These are phyloP conservation scores for Oophaga pumilio DNA, from an alignment of 2,113 vertebrate genomes.

Conservation along the genomic window DNA sequence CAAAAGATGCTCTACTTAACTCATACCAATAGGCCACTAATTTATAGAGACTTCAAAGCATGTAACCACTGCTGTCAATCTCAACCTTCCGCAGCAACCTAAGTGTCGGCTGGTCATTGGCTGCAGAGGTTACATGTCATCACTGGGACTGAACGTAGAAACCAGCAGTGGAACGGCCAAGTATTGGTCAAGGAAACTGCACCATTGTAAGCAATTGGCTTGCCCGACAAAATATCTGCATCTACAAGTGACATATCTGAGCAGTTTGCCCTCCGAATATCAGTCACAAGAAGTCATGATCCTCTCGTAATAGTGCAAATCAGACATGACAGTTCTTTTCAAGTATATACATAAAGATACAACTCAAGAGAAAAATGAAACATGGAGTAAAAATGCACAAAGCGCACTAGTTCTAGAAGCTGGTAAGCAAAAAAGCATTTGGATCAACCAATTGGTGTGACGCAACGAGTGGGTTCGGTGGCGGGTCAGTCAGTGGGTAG, in stretches of 20 bases:
- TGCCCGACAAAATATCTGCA: conserved; percentile 69
- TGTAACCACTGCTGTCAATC: no score
- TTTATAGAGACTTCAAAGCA: no score
- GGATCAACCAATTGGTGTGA: conserved; percentile 69
- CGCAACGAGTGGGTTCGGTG: conserved; percentile 60
- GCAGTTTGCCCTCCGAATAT: conserved; percentile 12
- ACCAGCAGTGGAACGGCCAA: no score
- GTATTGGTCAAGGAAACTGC: no score
- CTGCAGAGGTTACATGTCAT: not conserved
- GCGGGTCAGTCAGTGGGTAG: conserved; percentile 62
- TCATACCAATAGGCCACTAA: no score
- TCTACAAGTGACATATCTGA: not conserved
- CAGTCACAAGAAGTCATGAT: conserved; percentile 61
- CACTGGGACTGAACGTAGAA: no score
- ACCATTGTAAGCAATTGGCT: not conserved
- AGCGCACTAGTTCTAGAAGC: conserved; percentile 66
- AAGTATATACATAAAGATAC: conserved; percentile 78
- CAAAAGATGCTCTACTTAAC: no score
- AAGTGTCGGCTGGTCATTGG: not conserved
- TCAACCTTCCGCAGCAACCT: no score
- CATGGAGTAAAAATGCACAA: conserved; percentile 62
- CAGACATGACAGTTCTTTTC: conserved; percentile 83
- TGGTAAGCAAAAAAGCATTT: conserved; percentile 64
- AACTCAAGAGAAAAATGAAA: conserved; percentile 64
- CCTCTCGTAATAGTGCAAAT: conserved; percentile 85